Percentiles rank a stretch among this genome's conserved stretches.
Evolutionary conservation across 35 echinoderm and acorn worm genomes (phyloP).

Genomic region (Acanthaster planci): DNA sequence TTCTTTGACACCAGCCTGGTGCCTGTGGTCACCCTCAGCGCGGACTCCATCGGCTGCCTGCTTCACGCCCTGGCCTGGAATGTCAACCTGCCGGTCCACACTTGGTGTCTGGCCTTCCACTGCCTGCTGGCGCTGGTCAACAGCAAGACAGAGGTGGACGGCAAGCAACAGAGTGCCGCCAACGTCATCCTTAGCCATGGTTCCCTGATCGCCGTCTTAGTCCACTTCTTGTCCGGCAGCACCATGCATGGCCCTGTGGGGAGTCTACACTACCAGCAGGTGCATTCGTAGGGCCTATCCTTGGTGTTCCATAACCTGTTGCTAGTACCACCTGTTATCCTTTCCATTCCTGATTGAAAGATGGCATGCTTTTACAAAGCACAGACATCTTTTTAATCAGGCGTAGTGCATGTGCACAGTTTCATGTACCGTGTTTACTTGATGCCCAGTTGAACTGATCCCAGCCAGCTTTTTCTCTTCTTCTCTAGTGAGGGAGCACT

Average conservation of each 20-base stretch:
- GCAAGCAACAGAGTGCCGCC: slow-evolving; percentile 45
- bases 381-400: too few species aligned
- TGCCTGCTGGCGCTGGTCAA: slow-evolving; percentile 70
- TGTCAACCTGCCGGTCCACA: slow-evolving; percentile 64
- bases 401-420: too few species aligned
- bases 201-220: slow-evolving; percentile 67
- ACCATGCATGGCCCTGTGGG: slow-evolving; percentile 65
- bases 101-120: slow-evolving; percentile 89
- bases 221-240: slow-evolving; percentile 81
- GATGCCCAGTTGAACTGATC: too few species aligned
- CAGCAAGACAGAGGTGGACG: slow-evolving; percentile 35
- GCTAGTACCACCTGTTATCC: too few species aligned
- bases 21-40: slow-evolving; percentile 69
- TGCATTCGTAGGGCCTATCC: not conserved
- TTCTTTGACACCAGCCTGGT: slow-evolving; percentile 60
- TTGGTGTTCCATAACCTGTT: too few species aligned
- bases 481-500: too few species aligned
- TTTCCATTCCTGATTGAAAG: too few species aligned
- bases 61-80: slow-evolving; percentile 64
- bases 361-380: too few species aligned
- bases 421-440: too few species aligned
- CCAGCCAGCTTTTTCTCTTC: too few species aligned
- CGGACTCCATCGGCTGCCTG: slow-evolving; percentile 62
- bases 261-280: slow-evolving; percentile 70
- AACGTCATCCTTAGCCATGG: slow-evolving; percentile 69